Evolutionary conservation across 2,113 vertebrate species (phyloP).

Genomic region (Stigmatopora argus): DNA sequence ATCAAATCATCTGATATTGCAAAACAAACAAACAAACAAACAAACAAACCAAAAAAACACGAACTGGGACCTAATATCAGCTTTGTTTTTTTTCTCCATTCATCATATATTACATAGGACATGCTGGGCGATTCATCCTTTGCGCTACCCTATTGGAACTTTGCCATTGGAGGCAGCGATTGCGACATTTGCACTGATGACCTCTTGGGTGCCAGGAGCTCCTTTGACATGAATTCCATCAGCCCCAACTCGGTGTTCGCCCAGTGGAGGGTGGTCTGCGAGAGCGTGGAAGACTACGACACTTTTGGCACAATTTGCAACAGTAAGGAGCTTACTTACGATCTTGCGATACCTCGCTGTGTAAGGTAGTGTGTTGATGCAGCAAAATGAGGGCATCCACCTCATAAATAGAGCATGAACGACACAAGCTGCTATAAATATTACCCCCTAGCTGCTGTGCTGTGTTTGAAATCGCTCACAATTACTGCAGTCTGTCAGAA

Average conservation of each 20-base stretch:
- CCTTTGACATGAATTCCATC: conserved; percentile 77
- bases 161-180: conserved; percentile 84
- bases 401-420: conserved; percentile 57
- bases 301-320: conserved; percentile 89
- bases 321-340: conserved; percentile 72
- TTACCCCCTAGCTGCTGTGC: conserved; percentile 58
- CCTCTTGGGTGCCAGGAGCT: conserved; percentile 85
- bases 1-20: too few relatives aligned
- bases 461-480: conserved; percentile 35
- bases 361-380: conserved; percentile 36
- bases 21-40: neutral
- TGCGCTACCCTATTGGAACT: conserved; percentile 94
- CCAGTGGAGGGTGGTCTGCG: conserved; percentile 86
- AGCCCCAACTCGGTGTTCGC: conserved; percentile 90
- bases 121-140: conserved; percentile 84
- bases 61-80: neutral
- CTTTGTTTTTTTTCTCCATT: neutral
- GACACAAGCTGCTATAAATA: conserved; percentile 63
- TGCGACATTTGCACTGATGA: conserved; percentile 93
- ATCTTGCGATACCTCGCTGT: neutral
- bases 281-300: conserved; percentile 88
- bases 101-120: conserved; percentile 60
- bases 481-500: conserved; percentile 47
- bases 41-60: neutral
- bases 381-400: conserved; percentile 59